A percentile compares a stretch with the other conserved stretches of the same genome.
phyloP scores from a whole-genome alignment of 2,797 vertebrate genomes.

The Catharus ustulatus region DNA sequence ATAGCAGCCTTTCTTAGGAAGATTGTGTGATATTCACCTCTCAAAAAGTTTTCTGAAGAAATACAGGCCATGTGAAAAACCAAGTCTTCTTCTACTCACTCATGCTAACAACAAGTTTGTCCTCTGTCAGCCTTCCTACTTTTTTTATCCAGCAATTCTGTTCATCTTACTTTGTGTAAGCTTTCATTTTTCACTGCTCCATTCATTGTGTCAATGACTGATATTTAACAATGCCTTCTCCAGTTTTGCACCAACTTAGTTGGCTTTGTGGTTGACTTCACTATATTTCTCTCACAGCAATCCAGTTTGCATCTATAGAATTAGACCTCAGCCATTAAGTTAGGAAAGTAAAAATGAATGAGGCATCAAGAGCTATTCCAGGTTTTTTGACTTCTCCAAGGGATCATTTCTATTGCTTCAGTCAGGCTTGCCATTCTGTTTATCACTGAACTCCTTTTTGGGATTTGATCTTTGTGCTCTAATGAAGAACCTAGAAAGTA shows the following conservation, averaged over 20 bases:
- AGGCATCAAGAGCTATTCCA: fast-evolving
- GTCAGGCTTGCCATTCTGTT: neutral
- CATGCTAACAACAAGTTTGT: neutral
- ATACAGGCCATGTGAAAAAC: neutral
- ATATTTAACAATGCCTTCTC: fast-evolving
- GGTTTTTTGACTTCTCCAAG: neutral
- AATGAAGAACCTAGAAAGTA: neutral
- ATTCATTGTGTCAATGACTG: neutral
- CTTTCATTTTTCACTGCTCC: neutral
- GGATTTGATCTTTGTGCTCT: neutral
- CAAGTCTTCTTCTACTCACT: neutral
- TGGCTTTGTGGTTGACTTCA: neutral
- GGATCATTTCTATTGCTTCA: neutral
- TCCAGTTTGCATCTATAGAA: neutral
- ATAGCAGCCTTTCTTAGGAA: neutral
- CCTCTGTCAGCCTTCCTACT: neutral
- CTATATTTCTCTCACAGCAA: neutral
- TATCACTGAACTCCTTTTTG: neutral
- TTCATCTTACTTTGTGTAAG: neutral
- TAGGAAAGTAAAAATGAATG: neutral
- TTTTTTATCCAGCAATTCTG: neutral
- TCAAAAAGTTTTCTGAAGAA: neutral
- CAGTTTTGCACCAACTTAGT: neutral
- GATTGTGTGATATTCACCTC: too few species aligned
- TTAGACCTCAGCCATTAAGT: neutral